These are phyloP conservation scores for Baryphthengus martii DNA, from an alignment of 2,113 vertebrate species.

Conservation along the genomic window DNA sequence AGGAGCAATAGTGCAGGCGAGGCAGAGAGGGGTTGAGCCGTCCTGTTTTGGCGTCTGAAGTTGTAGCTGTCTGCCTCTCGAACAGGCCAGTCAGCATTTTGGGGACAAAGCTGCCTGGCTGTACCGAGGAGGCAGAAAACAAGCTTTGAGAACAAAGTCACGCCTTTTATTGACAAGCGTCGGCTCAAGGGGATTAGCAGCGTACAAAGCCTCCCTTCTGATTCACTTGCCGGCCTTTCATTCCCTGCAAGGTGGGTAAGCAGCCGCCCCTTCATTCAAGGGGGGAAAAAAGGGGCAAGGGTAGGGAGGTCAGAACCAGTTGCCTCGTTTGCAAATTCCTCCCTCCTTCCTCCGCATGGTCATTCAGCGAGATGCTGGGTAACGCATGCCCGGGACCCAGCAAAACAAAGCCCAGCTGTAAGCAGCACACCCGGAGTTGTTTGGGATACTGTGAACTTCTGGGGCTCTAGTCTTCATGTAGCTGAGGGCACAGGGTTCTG, in stretches of 20 bases:
- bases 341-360: background rate
- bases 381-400: rapidly evolving
- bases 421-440: background rate
- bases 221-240: background rate
- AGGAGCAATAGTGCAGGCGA: rapidly evolving
- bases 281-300: background rate
- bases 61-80: background rate
- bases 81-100: background rate
- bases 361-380: rapidly evolving
- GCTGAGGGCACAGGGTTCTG: background rate
- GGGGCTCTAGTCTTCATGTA: background rate
- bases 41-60: background rate
- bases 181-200: background rate
- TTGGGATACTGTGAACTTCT: rapidly evolving
- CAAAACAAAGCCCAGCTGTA: background rate
- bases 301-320: background rate
- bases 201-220: background rate
- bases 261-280: background rate
- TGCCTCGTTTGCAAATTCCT: background rate
- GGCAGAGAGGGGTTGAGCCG: background rate
- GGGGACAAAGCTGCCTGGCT: background rate
- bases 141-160: background rate
- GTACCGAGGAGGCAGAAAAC: background rate
- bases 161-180: background rate
- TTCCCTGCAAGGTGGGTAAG: background rate